Base-by-base conservation (phyloP, 2,888 invertebrate genomes). In the Chydorus sphaericus region DNA sequence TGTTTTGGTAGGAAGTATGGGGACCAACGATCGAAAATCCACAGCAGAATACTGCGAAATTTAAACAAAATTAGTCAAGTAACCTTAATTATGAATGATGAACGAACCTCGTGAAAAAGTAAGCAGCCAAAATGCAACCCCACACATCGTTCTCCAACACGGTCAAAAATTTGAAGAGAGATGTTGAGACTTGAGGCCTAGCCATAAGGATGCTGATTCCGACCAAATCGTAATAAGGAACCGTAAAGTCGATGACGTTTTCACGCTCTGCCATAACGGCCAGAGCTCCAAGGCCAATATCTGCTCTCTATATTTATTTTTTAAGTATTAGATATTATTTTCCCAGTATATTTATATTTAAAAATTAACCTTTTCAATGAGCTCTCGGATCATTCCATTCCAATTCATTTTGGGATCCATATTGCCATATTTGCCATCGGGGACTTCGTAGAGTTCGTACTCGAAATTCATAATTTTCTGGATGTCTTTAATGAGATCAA, bases 231-330 rank as follows among this genome's bases (percentile, higher is more conserved):
- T 97, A 97, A 69, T 92, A 97, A 0, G 97, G 96, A 0, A 97
- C 92, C 0, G 97, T 97, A 68, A 96, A 97, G 71, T 97, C 97
- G 2, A 97, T 90, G 0, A 94, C 92, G 66, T 89, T 90, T 71
- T 94, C 94, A 36, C 97, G 74, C 66, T 96, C 96, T 0, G 96
- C 94, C 91, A 94, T 96, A 0, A 97, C 94, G 0, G 93, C 91
- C 67, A 97, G 77, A 0, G 94, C 88, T 2, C 91, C 90, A 8
- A 97, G 70, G 0, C 89, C 94, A 62, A 97, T 92, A 67, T 97
- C 96, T 0, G 94, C 96, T 63, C 80, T 78, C 75, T 77, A 64
- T 5, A 62, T 18, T 31, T 3, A 5, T 33, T n/a, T 30, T 18
- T 51, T 18, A 20, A 26, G 14, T 51, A n/a, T n/a, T n/a, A n/a